phyloP scores from a whole-genome alignment of 2,113 vertebrate species.

The Ceyx cyanopectus region DNA sequence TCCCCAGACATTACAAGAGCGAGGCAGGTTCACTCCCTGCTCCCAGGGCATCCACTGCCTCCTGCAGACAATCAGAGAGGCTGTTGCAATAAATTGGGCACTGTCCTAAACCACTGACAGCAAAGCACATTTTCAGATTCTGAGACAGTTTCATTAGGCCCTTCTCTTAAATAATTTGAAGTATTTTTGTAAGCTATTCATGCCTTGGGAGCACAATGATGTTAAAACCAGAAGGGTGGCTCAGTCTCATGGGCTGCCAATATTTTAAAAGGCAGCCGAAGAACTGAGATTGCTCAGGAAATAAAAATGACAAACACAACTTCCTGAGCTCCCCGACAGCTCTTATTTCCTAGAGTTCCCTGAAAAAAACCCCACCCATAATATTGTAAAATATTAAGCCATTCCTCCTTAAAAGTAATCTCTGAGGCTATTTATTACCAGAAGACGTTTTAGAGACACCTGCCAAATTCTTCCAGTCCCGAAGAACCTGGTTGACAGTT shows the following conservation, averaged over 20 bases:
- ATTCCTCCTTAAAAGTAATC: not conserved
- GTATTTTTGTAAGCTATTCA: not conserved
- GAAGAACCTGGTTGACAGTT: not conserved
- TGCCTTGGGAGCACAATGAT: not conserved
- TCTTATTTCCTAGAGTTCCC: not conserved
- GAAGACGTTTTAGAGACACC: not conserved
- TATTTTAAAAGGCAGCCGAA: slow-evolving; percentile 16
- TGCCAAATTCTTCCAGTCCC: not conserved
- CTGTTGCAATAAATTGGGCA: rapidly evolving
- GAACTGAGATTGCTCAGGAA: not conserved
- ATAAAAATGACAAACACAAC: slow-evolving; percentile 8
- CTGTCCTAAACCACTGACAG: not conserved
- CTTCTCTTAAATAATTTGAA: slow-evolving; percentile 11
- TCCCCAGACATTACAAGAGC: not conserved
- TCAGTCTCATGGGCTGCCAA: not conserved
- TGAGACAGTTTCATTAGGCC: not conserved
- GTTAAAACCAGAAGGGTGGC: not conserved
- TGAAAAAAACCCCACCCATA: not conserved
- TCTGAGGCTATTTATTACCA: not conserved
- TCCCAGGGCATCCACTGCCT: not conserved
- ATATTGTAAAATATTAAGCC: rapidly evolving
- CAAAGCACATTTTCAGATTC: not conserved
- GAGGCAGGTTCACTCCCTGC: not conserved
- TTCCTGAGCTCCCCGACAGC: not conserved
- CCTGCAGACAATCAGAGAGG: not conserved